Base-by-base conservation (phyloP, 2,113 vertebrate species). In the Ophiodon elongatus region DNA sequence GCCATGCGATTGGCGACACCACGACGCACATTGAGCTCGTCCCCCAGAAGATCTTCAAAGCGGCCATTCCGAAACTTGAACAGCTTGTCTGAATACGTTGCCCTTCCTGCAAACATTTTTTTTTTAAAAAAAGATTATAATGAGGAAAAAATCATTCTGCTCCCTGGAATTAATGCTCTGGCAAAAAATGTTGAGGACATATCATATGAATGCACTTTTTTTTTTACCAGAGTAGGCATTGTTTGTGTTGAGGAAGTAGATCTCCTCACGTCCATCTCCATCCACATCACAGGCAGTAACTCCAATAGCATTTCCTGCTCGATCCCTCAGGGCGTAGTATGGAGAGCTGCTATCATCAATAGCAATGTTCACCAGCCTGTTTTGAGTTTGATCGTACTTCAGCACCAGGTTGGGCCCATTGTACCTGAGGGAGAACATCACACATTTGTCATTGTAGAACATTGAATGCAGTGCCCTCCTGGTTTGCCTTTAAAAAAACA, bases 201-300 rank as follows among this genome's bases (percentile, higher is more conserved):
- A 13, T 59, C 1, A 19, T 37, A 4, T 29, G n/a, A 63, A 57
- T 27, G 0, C 4, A 37, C 10, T 25, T 27, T 10, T 57, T 6
- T 47, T 19, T 47, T 90, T 94, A 99, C 98, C 98, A 2, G 98
- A 98, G 92, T 97, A 99, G 59, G 98, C 98, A 0, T 97, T 97
- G 90, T 99, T 99, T 88, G 98, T 99, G 92, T 99, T 99, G 93
- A 99, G 97, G 94, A 99, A 98, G 92, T 99, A 99, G 92, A 99
- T 96, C 91, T 99, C 98, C 89, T 99, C 98, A 0, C 91, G 95
- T 82, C 98, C 97, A 0, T 99, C 98, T 45, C 98, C 98, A 0
- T 99, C 98, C 1, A 99, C 97, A 91, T 99, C 98, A 0, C 98
- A 99, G 73, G 98, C 98, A 0, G 98, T 96, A 77, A 99, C 98